Conservation (phyloP, 2,888 invertebrate genomes). For the Doris montereyensis region DNA sequence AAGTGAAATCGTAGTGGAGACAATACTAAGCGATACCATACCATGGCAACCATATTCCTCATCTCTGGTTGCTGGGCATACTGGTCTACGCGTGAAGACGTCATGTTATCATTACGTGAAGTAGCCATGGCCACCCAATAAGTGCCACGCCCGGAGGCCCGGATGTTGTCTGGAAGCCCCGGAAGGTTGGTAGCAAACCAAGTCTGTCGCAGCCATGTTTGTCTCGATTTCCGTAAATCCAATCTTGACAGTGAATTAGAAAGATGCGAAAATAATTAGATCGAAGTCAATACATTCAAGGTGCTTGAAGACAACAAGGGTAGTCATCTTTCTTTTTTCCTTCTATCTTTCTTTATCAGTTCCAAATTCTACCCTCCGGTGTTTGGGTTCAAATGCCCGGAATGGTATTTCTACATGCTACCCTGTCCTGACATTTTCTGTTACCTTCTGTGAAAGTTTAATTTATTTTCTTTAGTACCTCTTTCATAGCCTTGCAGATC, state of each 20-base stretch:
- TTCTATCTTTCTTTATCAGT: no score
- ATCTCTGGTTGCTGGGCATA: constrained; percentile 33
- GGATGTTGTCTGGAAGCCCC: constrained; percentile 80
- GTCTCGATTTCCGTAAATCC: neutral
- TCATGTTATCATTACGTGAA: constrained; percentile 47
- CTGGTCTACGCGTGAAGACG: constrained; percentile 53
- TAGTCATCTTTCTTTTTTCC: neutral
- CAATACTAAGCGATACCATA: no score
- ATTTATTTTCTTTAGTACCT: no score
- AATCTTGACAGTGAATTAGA: neutral
- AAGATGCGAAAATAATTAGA: neutral
- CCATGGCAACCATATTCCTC: constrained; percentile 27
- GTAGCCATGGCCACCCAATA: constrained; percentile 71
- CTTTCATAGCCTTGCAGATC: no score
- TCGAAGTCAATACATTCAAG: neutral
- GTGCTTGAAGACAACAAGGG: neutral
- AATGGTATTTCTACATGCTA: no score
- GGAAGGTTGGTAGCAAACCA: constrained; percentile 83
- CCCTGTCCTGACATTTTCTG: no score
- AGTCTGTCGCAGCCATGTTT: constrained; percentile 76
- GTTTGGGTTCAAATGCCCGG: no score
- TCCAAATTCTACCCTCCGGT: no score
- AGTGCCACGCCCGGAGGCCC: constrained; percentile 66
- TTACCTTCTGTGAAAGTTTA: no score
- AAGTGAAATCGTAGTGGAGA: no score